phyloP scores from a whole-genome alignment of 1,140 invertebrate species.

The Drosophila erecta region DNA sequence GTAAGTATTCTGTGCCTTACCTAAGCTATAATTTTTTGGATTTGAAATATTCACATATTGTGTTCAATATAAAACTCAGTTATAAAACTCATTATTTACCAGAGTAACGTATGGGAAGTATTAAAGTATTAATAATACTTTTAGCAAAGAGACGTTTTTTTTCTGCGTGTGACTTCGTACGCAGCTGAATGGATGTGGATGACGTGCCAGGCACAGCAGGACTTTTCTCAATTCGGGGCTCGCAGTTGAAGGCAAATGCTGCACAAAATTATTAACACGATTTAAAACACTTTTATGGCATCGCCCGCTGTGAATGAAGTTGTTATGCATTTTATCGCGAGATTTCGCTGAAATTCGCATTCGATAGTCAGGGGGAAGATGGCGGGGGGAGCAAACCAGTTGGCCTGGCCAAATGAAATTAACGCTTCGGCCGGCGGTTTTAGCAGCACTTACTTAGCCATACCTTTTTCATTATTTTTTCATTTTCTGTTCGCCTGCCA shows the following conservation, averaged over 20 bases:
- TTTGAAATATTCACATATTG: too few species aligned
- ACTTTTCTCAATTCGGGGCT: conserved; percentile 73
- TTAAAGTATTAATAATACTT: too few species aligned
- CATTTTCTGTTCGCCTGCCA: conserved; percentile 26
- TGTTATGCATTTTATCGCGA: conserved; percentile 83
- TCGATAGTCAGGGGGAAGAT: conserved; percentile 6
- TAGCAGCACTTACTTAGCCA: conserved; percentile 74
- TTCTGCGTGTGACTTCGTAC: conserved; percentile 16
- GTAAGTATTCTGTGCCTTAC: too few species aligned
- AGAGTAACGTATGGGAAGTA: too few species aligned
- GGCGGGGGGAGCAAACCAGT: conserved; percentile 48
- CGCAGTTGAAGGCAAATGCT: conserved; percentile 65
- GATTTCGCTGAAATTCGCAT: conserved; percentile 71
- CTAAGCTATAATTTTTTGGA: too few species aligned
- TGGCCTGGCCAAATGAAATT: conserved; percentile 65
- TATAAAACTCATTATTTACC: too few species aligned
- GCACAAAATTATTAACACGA: conserved; percentile 84
- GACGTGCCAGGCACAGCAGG: conserved; percentile 78
- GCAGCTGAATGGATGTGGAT: conserved; percentile 48
- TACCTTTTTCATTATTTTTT: conserved; percentile 10
- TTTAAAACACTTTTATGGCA: conserved; percentile 84
- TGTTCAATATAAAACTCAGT: too few species aligned
- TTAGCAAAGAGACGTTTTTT: not conserved
- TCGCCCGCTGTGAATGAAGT: conserved; percentile 83
- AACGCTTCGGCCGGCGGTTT: conserved; percentile 74